Conservation (phyloP, 2,888 invertebrate species). For the Nomada fucata region DNA sequence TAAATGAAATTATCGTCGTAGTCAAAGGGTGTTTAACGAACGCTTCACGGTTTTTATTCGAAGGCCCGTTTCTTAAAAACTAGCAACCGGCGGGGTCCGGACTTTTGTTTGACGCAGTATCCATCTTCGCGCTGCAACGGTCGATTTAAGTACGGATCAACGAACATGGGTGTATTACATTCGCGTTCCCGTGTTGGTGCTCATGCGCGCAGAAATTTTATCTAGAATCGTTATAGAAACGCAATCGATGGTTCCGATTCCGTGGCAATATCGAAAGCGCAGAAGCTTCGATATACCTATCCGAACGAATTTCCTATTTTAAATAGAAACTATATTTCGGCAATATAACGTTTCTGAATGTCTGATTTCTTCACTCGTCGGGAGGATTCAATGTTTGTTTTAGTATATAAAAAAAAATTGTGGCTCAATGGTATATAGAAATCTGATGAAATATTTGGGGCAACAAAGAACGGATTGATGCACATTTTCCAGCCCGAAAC, state of each 20-base stretch:
- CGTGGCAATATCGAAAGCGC: constrained; percentile 20
- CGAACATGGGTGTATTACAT: background rate
- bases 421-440: constrained; percentile 4
- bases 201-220: constrained; percentile 6
- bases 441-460: background rate
- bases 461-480: too few relatives aligned
- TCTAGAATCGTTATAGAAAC: constrained; percentile 12
- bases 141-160: background rate
- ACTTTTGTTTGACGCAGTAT: background rate
- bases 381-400: too few relatives aligned
- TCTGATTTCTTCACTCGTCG: background rate
- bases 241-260: constrained; percentile 10
- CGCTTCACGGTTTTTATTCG: too few relatives aligned
- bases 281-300: background rate
- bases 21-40: too few relatives aligned
- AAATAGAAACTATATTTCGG: background rate
- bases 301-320: background rate
- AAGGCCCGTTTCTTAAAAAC: background rate
- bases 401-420: too few relatives aligned
- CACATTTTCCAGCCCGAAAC: too few relatives aligned
- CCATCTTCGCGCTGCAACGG: background rate
- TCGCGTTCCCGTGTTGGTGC: constrained; percentile 2
- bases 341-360: background rate
- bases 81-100: background rate
- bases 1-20: too few relatives aligned